These are phyloP conservation scores for Gambusia yucatana DNA, from an alignment of 2,797 vertebrate species.

Conservation along the genomic window DNA sequence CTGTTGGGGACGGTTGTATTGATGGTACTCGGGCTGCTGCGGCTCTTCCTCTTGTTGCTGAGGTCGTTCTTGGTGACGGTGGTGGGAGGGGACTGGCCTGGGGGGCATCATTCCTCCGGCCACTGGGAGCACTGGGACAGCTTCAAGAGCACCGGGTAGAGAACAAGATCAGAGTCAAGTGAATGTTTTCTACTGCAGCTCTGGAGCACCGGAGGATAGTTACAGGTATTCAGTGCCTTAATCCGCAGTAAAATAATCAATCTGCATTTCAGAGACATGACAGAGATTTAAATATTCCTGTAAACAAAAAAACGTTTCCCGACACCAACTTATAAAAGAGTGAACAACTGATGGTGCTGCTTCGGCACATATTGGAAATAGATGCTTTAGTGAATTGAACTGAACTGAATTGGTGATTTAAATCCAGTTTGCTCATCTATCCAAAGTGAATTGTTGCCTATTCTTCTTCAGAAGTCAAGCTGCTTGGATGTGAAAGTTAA, in stretches of 20 bases:
- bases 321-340: neutral
- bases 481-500: neutral
- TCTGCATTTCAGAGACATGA: neutral
- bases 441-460: neutral
- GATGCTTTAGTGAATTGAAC: neutral
- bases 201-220: neutral
- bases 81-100: conserved; percentile 76
- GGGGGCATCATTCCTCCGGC: conserved; percentile 85
- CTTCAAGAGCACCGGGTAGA: conserved; percentile 65
- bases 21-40: conserved; percentile 53
- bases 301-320: neutral
- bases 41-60: conserved; percentile 48
- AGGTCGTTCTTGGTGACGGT: conserved; percentile 69
- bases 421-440: neutral
- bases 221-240: neutral
- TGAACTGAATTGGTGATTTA: neutral
- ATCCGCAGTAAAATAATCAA: neutral
- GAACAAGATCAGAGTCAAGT: conserved; percentile 37
- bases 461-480: neutral
- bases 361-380: neutral
- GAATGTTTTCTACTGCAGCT: neutral
- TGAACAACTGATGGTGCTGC: neutral
- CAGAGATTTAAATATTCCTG: neutral
- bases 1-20: conserved; percentile 66
- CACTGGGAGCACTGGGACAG: conserved; percentile 84